A percentile compares a stretch with the other conserved stretches of the same genome.
Conservation (phyloP, 2,113 vertebrate genomes). For the Paramisgurnus dabryanus region DNA sequence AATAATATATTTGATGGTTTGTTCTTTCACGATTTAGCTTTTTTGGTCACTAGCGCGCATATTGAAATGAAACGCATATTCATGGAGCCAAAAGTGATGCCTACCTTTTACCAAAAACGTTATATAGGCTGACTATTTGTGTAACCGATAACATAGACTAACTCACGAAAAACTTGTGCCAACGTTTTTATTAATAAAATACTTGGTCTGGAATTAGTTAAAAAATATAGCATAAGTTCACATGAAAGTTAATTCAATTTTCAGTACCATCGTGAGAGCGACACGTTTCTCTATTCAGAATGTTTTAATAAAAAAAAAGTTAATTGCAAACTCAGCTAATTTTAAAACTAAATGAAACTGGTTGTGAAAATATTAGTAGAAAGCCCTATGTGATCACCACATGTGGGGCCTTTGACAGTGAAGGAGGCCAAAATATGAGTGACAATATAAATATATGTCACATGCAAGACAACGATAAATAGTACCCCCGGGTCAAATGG, state of each 20-base stretch:
- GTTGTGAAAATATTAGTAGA: background rate
- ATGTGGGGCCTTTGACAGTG: slow-evolving; percentile 55
- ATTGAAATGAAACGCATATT: no score
- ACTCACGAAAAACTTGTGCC: background rate
- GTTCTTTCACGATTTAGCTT: no score
- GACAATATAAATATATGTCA: slow-evolving; percentile 67
- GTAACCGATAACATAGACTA: background rate
- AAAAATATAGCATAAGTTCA: background rate
- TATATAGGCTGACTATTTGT: no score
- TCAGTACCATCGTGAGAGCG: background rate
- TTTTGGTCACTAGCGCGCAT: no score
- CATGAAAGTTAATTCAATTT: background rate
- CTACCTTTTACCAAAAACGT: background rate
- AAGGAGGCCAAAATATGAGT: slow-evolving; percentile 52
- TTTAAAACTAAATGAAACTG: background rate
- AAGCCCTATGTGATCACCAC: background rate
- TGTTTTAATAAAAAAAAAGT: background rate
- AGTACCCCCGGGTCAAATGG: slow-evolving; percentile 56
- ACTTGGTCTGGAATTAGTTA: background rate
- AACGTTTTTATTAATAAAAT: background rate
- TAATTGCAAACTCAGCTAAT: no score
- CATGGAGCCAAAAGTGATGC: no score
- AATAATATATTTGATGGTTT: no score
- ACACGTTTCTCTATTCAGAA: background rate
- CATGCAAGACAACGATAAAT: slow-evolving; percentile 35